Conservation (phyloP, 2,113 vertebrate genomes). For the Cariama cristata region DNA sequence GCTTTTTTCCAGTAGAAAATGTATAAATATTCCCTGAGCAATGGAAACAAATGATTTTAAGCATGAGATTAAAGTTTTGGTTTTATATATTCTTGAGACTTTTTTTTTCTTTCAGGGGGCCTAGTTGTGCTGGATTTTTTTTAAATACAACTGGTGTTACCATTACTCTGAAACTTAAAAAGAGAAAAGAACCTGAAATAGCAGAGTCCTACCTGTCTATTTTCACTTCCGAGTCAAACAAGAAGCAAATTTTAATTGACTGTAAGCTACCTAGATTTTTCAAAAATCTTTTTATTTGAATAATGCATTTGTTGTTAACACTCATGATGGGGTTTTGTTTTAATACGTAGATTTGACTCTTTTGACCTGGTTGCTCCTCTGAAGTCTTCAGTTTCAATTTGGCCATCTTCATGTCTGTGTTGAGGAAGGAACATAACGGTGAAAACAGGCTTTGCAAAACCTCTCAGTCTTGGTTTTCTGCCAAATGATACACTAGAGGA, state of each 20-base stretch:
- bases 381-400: conserved; percentile 16
- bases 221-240: neutral
- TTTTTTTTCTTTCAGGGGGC: neutral
- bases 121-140: neutral
- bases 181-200: neutral
- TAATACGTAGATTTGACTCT: neutral
- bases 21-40: neutral
- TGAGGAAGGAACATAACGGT: neutral
- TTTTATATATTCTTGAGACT: neutral
- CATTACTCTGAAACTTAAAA: neutral
- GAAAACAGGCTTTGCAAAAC: conserved; percentile 38
- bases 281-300: neutral
- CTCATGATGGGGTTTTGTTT: neutral
- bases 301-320: neutral
- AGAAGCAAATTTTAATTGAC: neutral
- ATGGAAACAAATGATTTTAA: neutral
- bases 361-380: neutral
- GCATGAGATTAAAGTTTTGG: neutral
- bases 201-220: neutral
- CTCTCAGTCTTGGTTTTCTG: neutral
- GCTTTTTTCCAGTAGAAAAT: neutral
- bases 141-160: neutral
- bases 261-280: neutral
- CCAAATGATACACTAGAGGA: neutral
- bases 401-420: neutral